Evolutionary conservation across 2,113 vertebrate species (phyloP), one percentile per base, ranked within the genome.

Genomic region (Heterotis niloticus): DNA sequence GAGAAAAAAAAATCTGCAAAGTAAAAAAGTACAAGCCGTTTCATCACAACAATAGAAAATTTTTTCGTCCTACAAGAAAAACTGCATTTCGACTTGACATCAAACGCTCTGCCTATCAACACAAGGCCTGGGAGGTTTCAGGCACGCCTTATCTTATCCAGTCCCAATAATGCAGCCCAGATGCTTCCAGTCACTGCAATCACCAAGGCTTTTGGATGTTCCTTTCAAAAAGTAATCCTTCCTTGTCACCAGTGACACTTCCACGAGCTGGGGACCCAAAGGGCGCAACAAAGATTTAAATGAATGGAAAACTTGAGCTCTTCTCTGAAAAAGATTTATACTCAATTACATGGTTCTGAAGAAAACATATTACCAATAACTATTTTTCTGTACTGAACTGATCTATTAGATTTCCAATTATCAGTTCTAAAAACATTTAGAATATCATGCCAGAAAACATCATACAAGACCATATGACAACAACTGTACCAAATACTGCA

Each of bases 81-180:
- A 29, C 75, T 77, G 34, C 34, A 67, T 73, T 20, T 74, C 62
- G 28, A 69, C 52, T 74, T 70, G 73, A 80, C 65, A 77, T 77
- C 75, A 81, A 77, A 81, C 75, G 72, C 59, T 74, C 16, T 81
- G 69, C 60, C 66, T 78, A 78, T 78, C 68, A 78, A 78, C 68
- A 77, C 56, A 54, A 34, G 51, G 75, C 76, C 76, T 78, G 76
- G 80, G 57, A 73, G 24, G n/a, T 73, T 71, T 73, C 80, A 73
- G 80, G 66, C 80, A 72, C 76, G 67, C 80, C 67, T 81, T 81
- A 78, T 81, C 75, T 73, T 75, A 77, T 78, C 75, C 69, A 18
- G 34, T 78, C 59, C 26, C 11, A 65, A 54, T 66, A 81, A 78
- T 67, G 28, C 60, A 9, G 10, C 51, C n/a, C 80, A 81, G 80